Percentiles rank a stretch among this genome's conserved stretches.
These are phyloP conservation scores for Reinhardtius hippoglossoides DNA, from an alignment of 2,113 vertebrate species.

Conservation along the genomic window DNA sequence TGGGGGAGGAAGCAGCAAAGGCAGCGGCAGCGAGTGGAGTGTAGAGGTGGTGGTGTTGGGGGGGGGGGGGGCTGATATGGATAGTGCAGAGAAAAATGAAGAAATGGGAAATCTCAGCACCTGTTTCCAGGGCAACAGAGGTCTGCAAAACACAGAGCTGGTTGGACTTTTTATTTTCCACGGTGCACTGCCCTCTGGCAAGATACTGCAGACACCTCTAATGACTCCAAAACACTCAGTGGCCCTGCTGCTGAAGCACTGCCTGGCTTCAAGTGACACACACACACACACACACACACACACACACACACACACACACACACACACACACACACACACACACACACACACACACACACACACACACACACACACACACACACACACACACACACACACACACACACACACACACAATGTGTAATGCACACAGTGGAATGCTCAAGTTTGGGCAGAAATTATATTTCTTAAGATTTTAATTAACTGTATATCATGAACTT, in stretches of 20 bases:
- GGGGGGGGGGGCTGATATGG: slow-evolving; percentile 63
- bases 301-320: too few relatives aligned
- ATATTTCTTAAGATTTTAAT: background rate
- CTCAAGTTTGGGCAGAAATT: background rate
- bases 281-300: background rate
- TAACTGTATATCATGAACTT: background rate
- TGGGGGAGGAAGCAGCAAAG: slow-evolving; percentile 66
- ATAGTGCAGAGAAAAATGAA: slow-evolving; percentile 79
- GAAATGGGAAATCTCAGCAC: slow-evolving; percentile 83
- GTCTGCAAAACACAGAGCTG: slow-evolving; percentile 80
- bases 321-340: too few relatives aligned
- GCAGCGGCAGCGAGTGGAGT: slow-evolving; percentile 44
- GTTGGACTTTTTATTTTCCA: slow-evolving; percentile 75
- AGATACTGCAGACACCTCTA: slow-evolving; percentile 75
- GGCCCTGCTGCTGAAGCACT: slow-evolving; percentile 38
- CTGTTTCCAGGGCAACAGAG: slow-evolving; percentile 88
- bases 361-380: too few relatives aligned
- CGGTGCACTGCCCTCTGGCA: slow-evolving; percentile 78
- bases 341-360: background rate
- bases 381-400: slow-evolving; percentile 2
- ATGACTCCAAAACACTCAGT: slow-evolving; percentile 56
- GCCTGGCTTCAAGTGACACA: slow-evolving; percentile 17
- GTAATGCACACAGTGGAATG: background rate
- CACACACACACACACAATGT: background rate
- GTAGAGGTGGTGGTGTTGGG: slow-evolving; percentile 36